These are phyloP conservation scores for Dromius quadrimaculatus DNA, from an alignment of 2,888 invertebrate genomes.

Conservation along the genomic window DNA sequence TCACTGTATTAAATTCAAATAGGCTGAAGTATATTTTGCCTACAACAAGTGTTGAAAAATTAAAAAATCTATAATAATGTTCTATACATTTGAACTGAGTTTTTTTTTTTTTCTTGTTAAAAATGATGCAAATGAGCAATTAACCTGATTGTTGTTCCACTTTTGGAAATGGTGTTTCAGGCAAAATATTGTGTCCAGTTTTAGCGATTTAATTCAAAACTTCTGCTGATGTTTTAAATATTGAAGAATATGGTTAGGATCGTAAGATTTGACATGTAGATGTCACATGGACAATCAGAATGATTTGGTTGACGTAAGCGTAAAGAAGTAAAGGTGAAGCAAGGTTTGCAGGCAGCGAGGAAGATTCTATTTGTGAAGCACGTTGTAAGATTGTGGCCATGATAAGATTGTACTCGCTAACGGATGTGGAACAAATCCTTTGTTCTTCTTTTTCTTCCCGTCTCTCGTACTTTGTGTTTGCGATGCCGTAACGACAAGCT, in stretches of 20 bases:
- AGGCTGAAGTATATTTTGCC: too few species aligned
- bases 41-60: too few species aligned
- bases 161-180: too few species aligned
- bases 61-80: too few species aligned
- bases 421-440: slow-evolving; percentile 43
- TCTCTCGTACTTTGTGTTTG: slow-evolving; percentile 35
- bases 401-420: slow-evolving; percentile 40
- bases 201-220: too few species aligned
- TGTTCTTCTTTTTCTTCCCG: slow-evolving; percentile 43
- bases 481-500: slow-evolving; percentile 39
- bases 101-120: too few species aligned
- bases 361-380: slow-evolving; percentile 41
- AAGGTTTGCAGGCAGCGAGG: slow-evolving; percentile 20
- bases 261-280: not conserved
- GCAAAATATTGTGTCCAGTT: too few species aligned
- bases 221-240: too few species aligned
- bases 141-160: too few species aligned
- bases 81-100: too few species aligned
- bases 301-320: slow-evolving; percentile 25
- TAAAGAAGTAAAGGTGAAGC: slow-evolving; percentile 36
- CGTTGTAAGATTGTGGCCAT: slow-evolving; percentile 37
- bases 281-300: not conserved
- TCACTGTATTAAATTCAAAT: too few species aligned
- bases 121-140: too few species aligned
- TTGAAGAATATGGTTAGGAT: not conserved